Conservation (phyloP, 2,888 invertebrate genomes). For the Parasteatoda lunata region DNA sequence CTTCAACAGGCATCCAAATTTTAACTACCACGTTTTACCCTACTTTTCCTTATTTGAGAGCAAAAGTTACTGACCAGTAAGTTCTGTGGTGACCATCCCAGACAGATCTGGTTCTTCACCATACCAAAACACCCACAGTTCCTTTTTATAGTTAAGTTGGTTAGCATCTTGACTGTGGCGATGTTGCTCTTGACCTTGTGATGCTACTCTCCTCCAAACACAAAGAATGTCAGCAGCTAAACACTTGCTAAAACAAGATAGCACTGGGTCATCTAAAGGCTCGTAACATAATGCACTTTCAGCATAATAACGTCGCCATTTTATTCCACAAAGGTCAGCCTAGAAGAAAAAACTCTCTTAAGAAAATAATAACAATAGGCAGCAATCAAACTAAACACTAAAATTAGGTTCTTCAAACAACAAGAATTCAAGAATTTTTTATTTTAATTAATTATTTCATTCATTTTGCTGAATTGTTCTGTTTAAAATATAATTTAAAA, state of each 20-base stretch:
- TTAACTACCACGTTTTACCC: no score
- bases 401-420: no score
- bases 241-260: slow-evolving; percentile 92
- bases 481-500: no score
- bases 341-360: slow-evolving; percentile 73
- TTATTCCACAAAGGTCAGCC: slow-evolving; percentile 99
- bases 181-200: slow-evolving; percentile 79
- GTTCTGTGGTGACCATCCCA: slow-evolving; percentile 87
- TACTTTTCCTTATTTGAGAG: no score
- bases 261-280: slow-evolving; percentile 90
- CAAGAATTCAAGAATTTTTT: no score
- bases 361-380: no score
- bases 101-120: slow-evolving; percentile 95
- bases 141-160: slow-evolving; percentile 79
- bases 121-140: slow-evolving; percentile 99
- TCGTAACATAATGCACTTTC: slow-evolving; percentile 78
- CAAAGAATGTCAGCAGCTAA: slow-evolving; percentile 93
- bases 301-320: slow-evolving; percentile 97
- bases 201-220: slow-evolving; percentile 94
- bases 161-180: slow-evolving; percentile 79
- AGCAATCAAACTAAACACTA: no score
- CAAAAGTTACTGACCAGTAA: slow-evolving; percentile 83
- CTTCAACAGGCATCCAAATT: no score
- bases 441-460: no score
- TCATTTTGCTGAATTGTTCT: no score